phyloP scores from a whole-genome alignment of 1,140 invertebrate genomes.

The Akabosia matsudoensis region DNA sequence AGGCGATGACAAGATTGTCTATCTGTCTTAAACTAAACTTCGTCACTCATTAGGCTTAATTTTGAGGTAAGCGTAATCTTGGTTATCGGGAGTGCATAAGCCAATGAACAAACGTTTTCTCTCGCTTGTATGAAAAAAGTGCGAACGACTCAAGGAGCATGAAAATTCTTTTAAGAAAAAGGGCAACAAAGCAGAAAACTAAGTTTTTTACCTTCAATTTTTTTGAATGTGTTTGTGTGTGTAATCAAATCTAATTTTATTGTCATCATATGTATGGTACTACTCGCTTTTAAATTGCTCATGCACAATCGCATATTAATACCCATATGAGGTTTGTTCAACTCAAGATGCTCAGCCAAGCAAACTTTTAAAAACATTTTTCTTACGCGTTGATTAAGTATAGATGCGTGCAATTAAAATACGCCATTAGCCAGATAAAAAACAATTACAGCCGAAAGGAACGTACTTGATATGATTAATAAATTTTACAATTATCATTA shows the following conservation, averaged over 20 bases:
- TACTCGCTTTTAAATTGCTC: not conserved
- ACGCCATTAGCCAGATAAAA: not conserved
- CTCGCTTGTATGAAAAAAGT: constrained; percentile 7
- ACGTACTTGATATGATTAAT: not conserved
- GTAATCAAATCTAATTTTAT: not conserved
- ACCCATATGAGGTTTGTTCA: not conserved
- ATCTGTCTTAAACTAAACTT: too few relatives aligned
- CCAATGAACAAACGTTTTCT: not conserved
- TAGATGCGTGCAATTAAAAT: not conserved
- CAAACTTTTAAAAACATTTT: not conserved
- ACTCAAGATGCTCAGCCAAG: not conserved
- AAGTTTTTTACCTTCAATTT: not conserved
- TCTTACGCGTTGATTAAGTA: not conserved
- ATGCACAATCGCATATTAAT: not conserved
- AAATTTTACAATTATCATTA: not conserved
- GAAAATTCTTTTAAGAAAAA: not conserved
- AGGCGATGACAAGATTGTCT: too few relatives aligned
- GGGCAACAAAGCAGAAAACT: not conserved
- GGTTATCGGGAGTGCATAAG: not conserved
- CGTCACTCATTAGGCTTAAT: too few relatives aligned
- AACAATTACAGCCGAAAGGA: not conserved
- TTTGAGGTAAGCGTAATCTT: not conserved
- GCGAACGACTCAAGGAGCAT: not conserved
- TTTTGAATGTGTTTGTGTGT: not conserved
- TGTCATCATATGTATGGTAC: not conserved